phyloP scores from a whole-genome alignment of 2,113 vertebrate species.

The Aspiorhynchus laticeps region DNA sequence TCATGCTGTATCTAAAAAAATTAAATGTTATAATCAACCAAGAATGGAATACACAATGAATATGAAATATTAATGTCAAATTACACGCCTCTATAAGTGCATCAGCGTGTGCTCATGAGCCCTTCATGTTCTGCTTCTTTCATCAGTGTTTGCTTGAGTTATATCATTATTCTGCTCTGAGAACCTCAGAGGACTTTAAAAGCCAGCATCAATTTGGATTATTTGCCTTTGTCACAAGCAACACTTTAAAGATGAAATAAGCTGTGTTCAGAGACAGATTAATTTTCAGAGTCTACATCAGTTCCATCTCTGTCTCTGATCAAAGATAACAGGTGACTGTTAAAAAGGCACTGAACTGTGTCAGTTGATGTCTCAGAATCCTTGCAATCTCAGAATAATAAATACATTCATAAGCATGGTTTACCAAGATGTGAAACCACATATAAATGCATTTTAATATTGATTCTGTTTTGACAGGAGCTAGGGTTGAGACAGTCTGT shows the following conservation, averaged over 20 bases:
- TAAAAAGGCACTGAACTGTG: conserved; percentile 21
- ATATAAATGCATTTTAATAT: not conserved
- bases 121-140: conserved; percentile 68
- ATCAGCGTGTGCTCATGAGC: conserved; percentile 29
- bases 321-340: conserved; percentile 28
- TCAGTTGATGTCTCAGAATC: conserved; percentile 29
- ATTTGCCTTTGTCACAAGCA: conserved; percentile 64
- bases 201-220: conserved; percentile 67
- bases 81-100: conserved; percentile 49
- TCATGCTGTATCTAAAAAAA: not conserved
- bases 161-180: conserved; percentile 67
- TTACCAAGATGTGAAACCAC: not conserved
- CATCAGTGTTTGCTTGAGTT: conserved; percentile 67
- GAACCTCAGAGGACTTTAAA: conserved; percentile 60
- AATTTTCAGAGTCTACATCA: conserved; percentile 41
- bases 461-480: not conserved
- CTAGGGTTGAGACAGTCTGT: not conserved
- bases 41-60: conserved; percentile 53
- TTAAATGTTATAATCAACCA: not conserved
- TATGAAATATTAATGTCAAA: conserved; percentile 65
- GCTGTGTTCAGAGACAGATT: conserved; percentile 52
- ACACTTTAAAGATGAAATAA: conserved; percentile 57
- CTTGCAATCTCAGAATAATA: not conserved
- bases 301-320: conserved; percentile 24
- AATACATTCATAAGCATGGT: not conserved